Evolutionary conservation across 1,140 invertebrate genomes (phyloP).

Genomic region (Euschistus heros): DNA sequence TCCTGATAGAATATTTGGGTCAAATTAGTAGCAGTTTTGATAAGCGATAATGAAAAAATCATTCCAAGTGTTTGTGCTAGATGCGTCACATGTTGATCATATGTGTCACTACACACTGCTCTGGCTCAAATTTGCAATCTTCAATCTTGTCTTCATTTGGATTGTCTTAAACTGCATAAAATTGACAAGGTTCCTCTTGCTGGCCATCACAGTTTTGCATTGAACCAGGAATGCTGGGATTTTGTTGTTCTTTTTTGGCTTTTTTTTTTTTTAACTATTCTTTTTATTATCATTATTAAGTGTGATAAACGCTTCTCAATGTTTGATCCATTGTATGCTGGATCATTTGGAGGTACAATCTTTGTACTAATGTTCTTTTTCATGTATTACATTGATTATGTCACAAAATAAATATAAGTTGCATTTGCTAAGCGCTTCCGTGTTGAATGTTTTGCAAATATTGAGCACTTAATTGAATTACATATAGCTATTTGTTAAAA

Average conservation of each 20-base stretch:
- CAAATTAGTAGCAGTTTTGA: no score
- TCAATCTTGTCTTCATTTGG: slow-evolving; percentile 19
- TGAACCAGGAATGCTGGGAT: neutral
- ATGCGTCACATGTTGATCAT: slow-evolving; percentile 19
- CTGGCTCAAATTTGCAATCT: slow-evolving; percentile 18
- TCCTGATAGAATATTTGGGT: no score
- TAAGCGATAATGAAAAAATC: slow-evolving; percentile 6
- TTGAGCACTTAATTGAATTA: neutral
- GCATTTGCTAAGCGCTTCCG: slow-evolving; percentile 10
- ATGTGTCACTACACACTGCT: slow-evolving; percentile 20
- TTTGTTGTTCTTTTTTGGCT: slow-evolving; percentile 12
- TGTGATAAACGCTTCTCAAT: neutral
- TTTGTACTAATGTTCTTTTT: neutral
- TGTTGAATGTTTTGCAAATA: slow-evolving; percentile 2
- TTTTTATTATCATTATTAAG: no score
- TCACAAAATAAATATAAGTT: neutral
- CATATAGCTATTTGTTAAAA: no score
- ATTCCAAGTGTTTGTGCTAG: slow-evolving; percentile 23
- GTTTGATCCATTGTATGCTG: slow-evolving; percentile 3
- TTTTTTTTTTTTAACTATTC: neutral
- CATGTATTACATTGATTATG: neutral
- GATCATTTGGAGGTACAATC: neutral
- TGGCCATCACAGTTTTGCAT: neutral
- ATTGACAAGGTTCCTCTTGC: neutral
- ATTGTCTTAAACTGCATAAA: slow-evolving; percentile 1